A percentile compares a stretch with the other conserved stretches of the same genome.
Evolutionary conservation across 2,797 vertebrate genomes (phyloP).

Genomic region (Pithecia hirsuta): DNA sequence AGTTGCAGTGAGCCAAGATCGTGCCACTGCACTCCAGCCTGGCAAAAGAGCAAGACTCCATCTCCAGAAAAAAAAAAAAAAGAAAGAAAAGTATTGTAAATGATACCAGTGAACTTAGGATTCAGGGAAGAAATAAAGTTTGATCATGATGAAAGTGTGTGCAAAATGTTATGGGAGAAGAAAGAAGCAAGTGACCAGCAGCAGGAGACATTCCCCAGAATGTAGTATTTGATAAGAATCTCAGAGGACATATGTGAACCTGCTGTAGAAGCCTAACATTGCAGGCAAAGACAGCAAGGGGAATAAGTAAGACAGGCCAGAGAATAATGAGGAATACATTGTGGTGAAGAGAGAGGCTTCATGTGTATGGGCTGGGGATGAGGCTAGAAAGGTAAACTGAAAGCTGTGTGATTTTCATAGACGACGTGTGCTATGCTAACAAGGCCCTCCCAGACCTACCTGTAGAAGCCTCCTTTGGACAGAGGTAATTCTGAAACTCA

Average conservation of each 20-base stretch:
- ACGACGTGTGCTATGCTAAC: background rate
- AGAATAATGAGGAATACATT: background rate
- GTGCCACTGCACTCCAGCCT: no score
- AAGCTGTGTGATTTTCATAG: background rate
- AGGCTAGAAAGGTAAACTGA: background rate
- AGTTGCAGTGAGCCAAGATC: no score
- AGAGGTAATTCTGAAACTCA: background rate
- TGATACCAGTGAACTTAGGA: background rate
- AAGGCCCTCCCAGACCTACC: background rate
- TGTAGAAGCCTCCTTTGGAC: background rate
- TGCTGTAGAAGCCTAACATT: background rate
- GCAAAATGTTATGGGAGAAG: background rate
- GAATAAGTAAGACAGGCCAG: background rate
- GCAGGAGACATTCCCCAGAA: background rate
- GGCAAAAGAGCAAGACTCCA: no score
- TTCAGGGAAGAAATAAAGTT: background rate
- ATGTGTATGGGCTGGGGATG: background rate
- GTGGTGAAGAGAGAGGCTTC: background rate
- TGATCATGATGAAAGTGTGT: background rate
- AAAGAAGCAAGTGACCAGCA: background rate
- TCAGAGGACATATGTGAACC: accelerated
- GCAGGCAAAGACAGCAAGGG: background rate
- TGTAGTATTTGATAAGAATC: background rate
- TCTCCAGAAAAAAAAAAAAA: no score
- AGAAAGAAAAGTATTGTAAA: background rate